phyloP scores from a whole-genome alignment of 2,888 invertebrate species.

The Empis stercorea region DNA sequence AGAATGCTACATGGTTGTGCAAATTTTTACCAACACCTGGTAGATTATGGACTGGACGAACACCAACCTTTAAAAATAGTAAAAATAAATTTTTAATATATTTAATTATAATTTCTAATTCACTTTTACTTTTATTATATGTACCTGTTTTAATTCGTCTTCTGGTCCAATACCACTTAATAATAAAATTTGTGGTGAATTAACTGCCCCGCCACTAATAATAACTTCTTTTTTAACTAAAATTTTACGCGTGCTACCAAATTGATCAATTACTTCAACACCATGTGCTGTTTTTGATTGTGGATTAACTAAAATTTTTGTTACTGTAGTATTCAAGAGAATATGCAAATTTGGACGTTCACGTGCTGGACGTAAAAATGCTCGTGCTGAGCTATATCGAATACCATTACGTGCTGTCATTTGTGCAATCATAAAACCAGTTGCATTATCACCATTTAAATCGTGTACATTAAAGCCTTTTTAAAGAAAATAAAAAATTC shows the following conservation, averaged over 20 bases:
- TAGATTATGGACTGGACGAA: slow-evolving; percentile 55
- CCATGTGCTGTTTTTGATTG: slow-evolving; percentile 62
- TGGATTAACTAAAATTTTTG: slow-evolving; percentile 61
- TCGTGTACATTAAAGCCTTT: slow-evolving; percentile 62
- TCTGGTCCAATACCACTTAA: slow-evolving; percentile 79
- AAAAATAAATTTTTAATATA: neutral
- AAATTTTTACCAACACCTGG: slow-evolving; percentile 75
- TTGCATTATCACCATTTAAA: slow-evolving; percentile 65
- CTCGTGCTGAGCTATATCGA: slow-evolving; percentile 65
- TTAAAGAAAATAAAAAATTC: neutral
- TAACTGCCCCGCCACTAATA: slow-evolving; percentile 67
- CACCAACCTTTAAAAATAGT: slow-evolving; percentile 36
- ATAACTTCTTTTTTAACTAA: slow-evolving; percentile 74
- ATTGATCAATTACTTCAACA: slow-evolving; percentile 46
- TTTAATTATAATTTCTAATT: neutral
- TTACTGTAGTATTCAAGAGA: slow-evolving; percentile 68
- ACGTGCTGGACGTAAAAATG: slow-evolving; percentile 68
- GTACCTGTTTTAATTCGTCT: slow-evolving; percentile 47
- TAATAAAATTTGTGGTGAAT: slow-evolving; percentile 83
- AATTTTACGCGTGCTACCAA: slow-evolving; percentile 43
- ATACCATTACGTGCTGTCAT: slow-evolving; percentile 79
- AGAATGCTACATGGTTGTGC: slow-evolving; percentile 74
- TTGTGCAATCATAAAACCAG: slow-evolving; percentile 79
- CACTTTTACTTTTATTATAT: neutral
- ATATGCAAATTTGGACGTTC: slow-evolving; percentile 67